These are phyloP conservation scores for Phaetusa simplex DNA, from an alignment of 2,113 vertebrate genomes.

Conservation along the genomic window DNA sequence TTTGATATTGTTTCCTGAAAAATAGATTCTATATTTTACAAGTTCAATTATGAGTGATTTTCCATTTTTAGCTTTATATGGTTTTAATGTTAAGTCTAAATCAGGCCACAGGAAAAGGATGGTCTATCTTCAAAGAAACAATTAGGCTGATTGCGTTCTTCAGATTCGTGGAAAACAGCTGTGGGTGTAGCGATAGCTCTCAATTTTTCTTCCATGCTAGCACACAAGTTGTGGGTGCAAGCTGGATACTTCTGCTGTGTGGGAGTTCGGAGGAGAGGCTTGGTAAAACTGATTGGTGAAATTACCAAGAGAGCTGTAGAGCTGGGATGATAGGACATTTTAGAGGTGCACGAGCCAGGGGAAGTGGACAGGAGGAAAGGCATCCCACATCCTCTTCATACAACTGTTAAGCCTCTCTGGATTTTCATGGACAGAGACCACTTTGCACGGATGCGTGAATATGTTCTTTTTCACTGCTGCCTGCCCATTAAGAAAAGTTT, in stretches of 20 bases:
- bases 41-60: conserved; percentile 28
- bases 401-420: neutral
- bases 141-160: conserved; percentile 46
- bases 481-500: neutral
- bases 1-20: conserved; percentile 17
- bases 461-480: neutral
- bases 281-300: neutral
- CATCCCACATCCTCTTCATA: neutral
- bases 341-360: neutral
- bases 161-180: conserved; percentile 69
- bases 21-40: neutral
- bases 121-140: conserved; percentile 66
- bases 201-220: conserved; percentile 50
- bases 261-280: conserved; percentile 8
- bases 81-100: conserved; percentile 62
- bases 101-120: conserved; percentile 74
- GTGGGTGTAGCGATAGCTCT: conserved; percentile 38
- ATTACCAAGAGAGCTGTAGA: neutral
- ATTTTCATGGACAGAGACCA: neutral
- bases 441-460: neutral
- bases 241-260: neutral
- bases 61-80: conserved; percentile 47
- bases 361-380: neutral
- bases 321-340: neutral
- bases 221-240: neutral